Base-by-base conservation (phyloP, 2,113 vertebrate species). In the Dipodomys merriami region DNA sequence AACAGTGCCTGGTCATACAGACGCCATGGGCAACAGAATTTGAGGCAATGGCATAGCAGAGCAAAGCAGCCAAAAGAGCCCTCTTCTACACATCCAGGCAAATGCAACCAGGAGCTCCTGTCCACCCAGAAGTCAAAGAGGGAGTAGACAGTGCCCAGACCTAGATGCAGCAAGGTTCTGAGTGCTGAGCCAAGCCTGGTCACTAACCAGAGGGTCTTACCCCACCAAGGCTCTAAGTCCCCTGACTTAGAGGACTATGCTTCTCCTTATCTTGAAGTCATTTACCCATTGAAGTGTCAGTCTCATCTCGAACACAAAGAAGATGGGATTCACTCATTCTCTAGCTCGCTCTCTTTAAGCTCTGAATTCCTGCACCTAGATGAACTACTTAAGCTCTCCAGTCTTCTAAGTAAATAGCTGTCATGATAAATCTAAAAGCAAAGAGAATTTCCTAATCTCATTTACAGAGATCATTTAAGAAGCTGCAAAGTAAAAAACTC, bases 381-480 rank as follows among this genome's bases (percentile, higher is more conserved):
- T 49, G 30, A 67, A 29, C 81, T 49, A 11, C 22, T 6, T 49
- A 86, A 92, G 15, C 44, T 64, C 74, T 86, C 65, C 76, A 30
- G 69, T 8, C 57, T 88, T 39, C 76, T 27, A 5, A 27, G 23
- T 62, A 86, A 94, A 89, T 13, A 86, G 33, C 29, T 29, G 7
- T 33, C 73, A 83, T 13, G 44, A 44, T 85, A 90, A 91, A 69
- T n/a, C 33, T 71, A 87, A 84, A 81, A 73, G 16, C 39, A 60
- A 67, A 49, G 25, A 72, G 80, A 57, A 30, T 78, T 82, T 90
- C 72, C 9, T 77, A 35, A 80, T 86, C 68, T 80, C 85, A 69
- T n/a, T 92, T 86, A 86, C 39, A 65, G 18, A 20, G 10, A 39
- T 29, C 60, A 13, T 79, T 88, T 73, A 88, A 89, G 83, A 91